phyloP scores from a whole-genome alignment of 2,888 invertebrate species.

The Archips crataeganus region DNA sequence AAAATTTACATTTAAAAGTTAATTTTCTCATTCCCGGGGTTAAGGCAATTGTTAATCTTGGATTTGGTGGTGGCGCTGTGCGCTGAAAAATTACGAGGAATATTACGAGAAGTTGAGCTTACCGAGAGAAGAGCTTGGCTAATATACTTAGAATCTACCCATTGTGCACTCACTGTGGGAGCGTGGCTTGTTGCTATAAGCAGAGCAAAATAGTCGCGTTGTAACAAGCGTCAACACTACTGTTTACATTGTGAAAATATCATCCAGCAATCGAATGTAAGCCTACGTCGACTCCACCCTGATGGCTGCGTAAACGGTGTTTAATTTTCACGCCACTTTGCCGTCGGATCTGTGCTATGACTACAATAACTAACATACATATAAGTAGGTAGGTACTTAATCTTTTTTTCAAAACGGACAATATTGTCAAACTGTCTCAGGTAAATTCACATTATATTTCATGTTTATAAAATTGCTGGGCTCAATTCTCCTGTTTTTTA shows the following conservation, averaged over 20 bases:
- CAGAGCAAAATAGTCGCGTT: not conserved
- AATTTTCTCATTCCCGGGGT: slow-evolving; percentile 79
- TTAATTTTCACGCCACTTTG: not conserved
- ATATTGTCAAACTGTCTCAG: too few species aligned
- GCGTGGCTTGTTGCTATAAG: not conserved
- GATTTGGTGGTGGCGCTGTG: slow-evolving; percentile 62
- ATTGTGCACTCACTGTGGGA: not conserved
- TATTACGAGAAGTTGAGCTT: slow-evolving; percentile 56
- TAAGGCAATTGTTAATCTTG: slow-evolving; percentile 82
- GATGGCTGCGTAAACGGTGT: not conserved
- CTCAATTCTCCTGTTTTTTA: too few species aligned
- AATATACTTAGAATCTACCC: not conserved
- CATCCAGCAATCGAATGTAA: not conserved
- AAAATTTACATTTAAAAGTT: slow-evolving; percentile 86
- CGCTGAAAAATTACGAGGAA: slow-evolving; percentile 65
- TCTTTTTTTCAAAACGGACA: not conserved
- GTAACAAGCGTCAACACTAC: not conserved
- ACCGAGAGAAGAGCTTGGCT: not conserved
- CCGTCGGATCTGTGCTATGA: not conserved
- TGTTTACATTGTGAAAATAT: not conserved
- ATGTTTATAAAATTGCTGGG: too few species aligned
- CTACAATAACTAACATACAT: not conserved
- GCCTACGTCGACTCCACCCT: not conserved
- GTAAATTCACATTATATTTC: too few species aligned
- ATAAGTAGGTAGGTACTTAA: not conserved